phyloP scores from a whole-genome alignment of 2,888 invertebrate species.

The Caenorhabditis plicata region DNA sequence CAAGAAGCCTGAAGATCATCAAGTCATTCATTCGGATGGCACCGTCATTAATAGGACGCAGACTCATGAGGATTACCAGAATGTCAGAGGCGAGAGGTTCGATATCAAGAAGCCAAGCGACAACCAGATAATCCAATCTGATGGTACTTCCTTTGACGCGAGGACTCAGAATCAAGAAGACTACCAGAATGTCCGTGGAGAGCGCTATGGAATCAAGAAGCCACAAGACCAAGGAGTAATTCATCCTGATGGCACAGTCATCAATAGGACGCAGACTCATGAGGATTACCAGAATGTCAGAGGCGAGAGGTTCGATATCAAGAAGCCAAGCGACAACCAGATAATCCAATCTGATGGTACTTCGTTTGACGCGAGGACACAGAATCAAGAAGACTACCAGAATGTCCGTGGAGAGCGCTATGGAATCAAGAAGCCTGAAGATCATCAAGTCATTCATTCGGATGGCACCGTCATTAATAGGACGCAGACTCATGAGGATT shows the following conservation, averaged over 20 bases:
- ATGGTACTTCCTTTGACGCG: conserved; percentile 5
- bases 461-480: conserved; percentile 15
- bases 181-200: conserved; percentile 6
- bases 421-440: conserved; percentile 24
- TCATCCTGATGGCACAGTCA: conserved; percentile 11
- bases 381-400: conserved; percentile 14
- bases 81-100: conserved; percentile 6
- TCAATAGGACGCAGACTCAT: conserved; percentile 25
- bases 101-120: conserved; percentile 4
- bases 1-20: conserved; percentile 5
- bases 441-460: conserved; percentile 32
- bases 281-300: conserved; percentile 18
- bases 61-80: conserved; percentile 11
- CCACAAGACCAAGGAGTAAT: conserved; percentile 8
- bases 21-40: conserved; percentile 13
- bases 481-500: conserved; percentile 24
- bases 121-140: conserved; percentile 9
- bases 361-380: neutral
- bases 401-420: neutral
- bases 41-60: conserved; percentile 9
- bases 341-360: conserved; percentile 18
- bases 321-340: conserved; percentile 31
- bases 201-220: conserved; percentile 4
- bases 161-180: conserved; percentile 13
- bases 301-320: conserved; percentile 42